Percentiles rank a stretch among this genome's conserved stretches.
Conservation (phyloP, 2,797 vertebrate genomes). For the Eurystomus glaucurus region DNA sequence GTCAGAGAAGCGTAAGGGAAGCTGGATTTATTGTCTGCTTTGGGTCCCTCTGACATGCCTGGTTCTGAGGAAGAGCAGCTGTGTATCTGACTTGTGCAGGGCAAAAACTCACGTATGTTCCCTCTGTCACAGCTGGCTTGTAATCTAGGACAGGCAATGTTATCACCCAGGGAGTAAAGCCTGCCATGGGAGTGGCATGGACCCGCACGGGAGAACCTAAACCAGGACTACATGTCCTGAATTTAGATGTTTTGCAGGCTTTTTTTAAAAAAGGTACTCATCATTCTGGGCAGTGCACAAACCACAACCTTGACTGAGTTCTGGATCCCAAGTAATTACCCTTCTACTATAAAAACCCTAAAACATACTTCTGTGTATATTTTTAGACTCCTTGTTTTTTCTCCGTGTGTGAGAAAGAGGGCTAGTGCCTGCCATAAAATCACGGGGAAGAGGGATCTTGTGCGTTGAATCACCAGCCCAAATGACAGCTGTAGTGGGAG, state of each 20-base stretch:
- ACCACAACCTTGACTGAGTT: conserved; percentile 37
- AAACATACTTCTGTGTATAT: background rate
- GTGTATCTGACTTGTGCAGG: background rate
- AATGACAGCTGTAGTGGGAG: background rate
- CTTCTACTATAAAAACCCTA: conserved; percentile 29
- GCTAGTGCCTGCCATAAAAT: background rate
- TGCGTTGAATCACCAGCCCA: background rate
- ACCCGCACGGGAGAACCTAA: fast-evolving
- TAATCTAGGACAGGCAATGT: conserved; percentile 6
- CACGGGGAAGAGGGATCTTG: background rate
- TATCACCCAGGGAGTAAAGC: background rate
- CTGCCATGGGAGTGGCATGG: background rate
- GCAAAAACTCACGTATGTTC: background rate
- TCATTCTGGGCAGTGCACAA: conserved; percentile 51
- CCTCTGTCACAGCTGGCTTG: background rate
- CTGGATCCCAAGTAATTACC: conserved; percentile 54
- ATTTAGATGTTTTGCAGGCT: conserved; percentile 59
- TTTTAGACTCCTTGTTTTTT: background rate
- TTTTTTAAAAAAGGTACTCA: conserved; percentile 60
- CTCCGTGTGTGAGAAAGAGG: background rate
- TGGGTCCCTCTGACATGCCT: background rate
- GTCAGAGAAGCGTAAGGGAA: background rate
- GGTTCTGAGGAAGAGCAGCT: background rate
- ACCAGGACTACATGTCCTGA: background rate
- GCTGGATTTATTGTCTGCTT: background rate